phyloP scores from a whole-genome alignment of 2,797 vertebrate species.

The Lagodon rhomboides region DNA sequence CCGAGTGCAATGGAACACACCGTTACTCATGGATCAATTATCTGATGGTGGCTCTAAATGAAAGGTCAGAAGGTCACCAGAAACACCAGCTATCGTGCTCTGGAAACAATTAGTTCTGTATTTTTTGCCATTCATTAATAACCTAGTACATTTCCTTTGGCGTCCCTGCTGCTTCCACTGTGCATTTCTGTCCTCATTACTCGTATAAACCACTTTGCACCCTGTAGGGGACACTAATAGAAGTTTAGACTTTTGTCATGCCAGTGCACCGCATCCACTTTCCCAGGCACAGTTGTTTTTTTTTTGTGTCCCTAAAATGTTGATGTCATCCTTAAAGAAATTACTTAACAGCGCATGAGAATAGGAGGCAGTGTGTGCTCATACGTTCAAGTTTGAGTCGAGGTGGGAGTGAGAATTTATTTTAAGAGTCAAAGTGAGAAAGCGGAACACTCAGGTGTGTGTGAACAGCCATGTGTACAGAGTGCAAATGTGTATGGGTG shows the following conservation, averaged over 20 bases:
- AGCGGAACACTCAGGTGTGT: conserved; percentile 4
- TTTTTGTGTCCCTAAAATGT: not conserved
- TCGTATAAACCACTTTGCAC: not conserved
- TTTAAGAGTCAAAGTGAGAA: conserved; percentile 26
- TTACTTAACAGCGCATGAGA: not conserved
- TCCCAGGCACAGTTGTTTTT: not conserved
- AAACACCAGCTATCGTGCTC: not conserved
- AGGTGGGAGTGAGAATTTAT: conserved; percentile 7
- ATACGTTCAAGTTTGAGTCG: not conserved
- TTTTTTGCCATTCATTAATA: not conserved
- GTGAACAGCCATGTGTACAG: not conserved
- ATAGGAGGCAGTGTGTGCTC: not conserved
- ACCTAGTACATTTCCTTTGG: not conserved
- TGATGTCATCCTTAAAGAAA: not conserved
- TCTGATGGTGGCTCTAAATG: too few relatives aligned
- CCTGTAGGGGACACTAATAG: not conserved
- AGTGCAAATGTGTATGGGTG: not conserved
- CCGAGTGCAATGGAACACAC: too few relatives aligned
- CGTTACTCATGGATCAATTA: too few relatives aligned
- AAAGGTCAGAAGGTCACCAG: not conserved
- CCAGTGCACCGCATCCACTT: not conserved
- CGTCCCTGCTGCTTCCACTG: not conserved
- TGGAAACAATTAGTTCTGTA: not conserved
- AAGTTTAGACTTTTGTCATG: conserved; percentile 1
- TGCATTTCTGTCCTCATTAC: not conserved